phyloP scores from a whole-genome alignment of 2,113 vertebrate genomes.

The Sceloporus undulatus region DNA sequence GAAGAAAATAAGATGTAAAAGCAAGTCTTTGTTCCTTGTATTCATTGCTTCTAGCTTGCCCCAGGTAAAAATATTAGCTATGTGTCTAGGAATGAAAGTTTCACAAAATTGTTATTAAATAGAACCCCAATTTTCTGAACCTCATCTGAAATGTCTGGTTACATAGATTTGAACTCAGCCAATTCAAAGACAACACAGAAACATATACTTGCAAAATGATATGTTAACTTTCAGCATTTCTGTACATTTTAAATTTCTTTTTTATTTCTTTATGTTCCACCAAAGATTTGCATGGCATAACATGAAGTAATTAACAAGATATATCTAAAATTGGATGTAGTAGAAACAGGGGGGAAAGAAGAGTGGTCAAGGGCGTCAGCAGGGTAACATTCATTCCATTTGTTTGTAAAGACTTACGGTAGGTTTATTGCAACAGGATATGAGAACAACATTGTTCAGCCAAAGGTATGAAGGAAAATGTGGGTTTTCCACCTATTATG shows the following conservation, averaged over 20 bases:
- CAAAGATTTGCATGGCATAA: background rate
- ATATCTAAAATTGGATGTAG: background rate
- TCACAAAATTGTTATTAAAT: conserved; percentile 41
- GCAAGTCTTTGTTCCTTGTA: conserved; percentile 25
- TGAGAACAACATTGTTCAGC: background rate
- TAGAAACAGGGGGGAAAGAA: background rate
- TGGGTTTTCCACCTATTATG: background rate
- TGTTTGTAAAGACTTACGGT: background rate
- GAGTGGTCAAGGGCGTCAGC: background rate
- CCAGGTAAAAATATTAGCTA: conserved; percentile 12
- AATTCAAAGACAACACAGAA: background rate
- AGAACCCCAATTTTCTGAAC: background rate
- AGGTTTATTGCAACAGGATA: background rate
- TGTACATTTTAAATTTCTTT: background rate
- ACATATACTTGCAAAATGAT: background rate
- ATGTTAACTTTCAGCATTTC: background rate
- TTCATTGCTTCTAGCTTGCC: conserved; percentile 41
- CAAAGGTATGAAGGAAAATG: background rate
- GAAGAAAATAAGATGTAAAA: conserved; percentile 25
- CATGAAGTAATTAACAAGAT: background rate
- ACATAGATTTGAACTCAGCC: background rate
- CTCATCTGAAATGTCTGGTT: background rate
- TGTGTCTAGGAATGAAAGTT: conserved; percentile 37
- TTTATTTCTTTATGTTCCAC: background rate
- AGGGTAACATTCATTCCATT: background rate